Evolutionary conservation across 2,797 vertebrate genomes (phyloP).

Genomic region (Sciaenops ocellatus): DNA sequence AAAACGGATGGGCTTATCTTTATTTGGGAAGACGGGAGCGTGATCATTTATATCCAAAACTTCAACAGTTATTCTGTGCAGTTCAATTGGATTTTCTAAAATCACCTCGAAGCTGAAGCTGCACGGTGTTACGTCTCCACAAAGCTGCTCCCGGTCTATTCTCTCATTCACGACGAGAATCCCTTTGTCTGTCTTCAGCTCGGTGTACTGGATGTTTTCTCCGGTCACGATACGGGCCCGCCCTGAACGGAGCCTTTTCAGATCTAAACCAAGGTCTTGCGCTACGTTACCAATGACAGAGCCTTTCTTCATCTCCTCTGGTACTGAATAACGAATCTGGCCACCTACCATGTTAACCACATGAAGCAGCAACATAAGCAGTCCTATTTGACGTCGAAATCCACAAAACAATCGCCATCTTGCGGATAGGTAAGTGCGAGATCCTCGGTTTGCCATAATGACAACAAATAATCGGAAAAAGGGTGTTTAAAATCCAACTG

Average conservation of each 20-base stretch:
- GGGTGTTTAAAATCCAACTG: not conserved
- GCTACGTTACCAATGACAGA: constrained; percentile 70
- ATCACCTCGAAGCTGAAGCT: constrained; percentile 71
- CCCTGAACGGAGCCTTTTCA: constrained; percentile 58
- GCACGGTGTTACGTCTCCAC: constrained; percentile 62
- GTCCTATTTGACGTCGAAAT: constrained; percentile 18
- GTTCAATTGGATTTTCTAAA: constrained; percentile 69
- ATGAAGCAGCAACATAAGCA: constrained; percentile 48
- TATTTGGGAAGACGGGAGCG: constrained; percentile 51
- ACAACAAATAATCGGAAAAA: accelerated
- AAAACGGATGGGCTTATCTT: constrained; percentile 29
- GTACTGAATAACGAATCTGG: constrained; percentile 72
- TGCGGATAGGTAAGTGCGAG: accelerated
- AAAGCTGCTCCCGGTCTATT: constrained; percentile 69
- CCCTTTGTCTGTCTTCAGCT: constrained; percentile 73
- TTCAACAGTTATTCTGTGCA: constrained; percentile 63
- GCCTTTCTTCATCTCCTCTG: constrained; percentile 75
- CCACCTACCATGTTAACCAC: constrained; percentile 33
- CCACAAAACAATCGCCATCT: constrained; percentile 33
- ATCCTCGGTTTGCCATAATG: not conserved
- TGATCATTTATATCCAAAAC: constrained; percentile 76
- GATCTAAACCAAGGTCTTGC: constrained; percentile 65
- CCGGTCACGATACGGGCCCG: constrained; percentile 70
- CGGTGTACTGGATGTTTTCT: constrained; percentile 62
- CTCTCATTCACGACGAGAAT: constrained; percentile 71